Conservation (phyloP, 2,113 vertebrate species). For the Abramis brama region DNA sequence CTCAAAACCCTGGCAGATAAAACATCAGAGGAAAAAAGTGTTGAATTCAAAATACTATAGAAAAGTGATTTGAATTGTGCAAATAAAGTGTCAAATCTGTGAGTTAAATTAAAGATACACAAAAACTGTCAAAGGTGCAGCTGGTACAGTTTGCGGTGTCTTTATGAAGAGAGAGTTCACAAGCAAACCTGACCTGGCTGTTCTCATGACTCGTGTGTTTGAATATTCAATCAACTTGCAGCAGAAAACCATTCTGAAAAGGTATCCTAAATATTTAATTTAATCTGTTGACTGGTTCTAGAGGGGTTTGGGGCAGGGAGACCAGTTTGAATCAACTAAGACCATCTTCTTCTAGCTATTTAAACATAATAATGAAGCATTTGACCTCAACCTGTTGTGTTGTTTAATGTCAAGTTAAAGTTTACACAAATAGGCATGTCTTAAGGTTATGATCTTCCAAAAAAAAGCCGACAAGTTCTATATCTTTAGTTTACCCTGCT, state of each 20-base stretch:
- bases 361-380: neutral
- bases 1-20: slow-evolving; percentile 81
- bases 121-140: neutral
- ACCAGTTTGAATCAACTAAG: neutral
- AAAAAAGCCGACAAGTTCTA: neutral
- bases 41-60: neutral
- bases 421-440: neutral
- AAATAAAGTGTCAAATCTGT: neutral
- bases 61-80: neutral
- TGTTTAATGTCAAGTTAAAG: neutral
- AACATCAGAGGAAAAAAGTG: neutral
- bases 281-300: neutral
- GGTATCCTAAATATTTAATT: neutral
- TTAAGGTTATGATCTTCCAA: neutral
- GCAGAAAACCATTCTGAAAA: neutral
- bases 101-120: neutral
- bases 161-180: neutral
- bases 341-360: neutral
- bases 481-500: neutral
- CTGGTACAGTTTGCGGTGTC: neutral
- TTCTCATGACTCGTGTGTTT: neutral
- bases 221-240: neutral
- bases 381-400: neutral
- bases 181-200: neutral
- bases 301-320: neutral